A percentile compares a stretch with the other conserved stretches of the same genome.
Conservation (phyloP, 2,888 invertebrate genomes). For the Heliconius ethilla region DNA sequence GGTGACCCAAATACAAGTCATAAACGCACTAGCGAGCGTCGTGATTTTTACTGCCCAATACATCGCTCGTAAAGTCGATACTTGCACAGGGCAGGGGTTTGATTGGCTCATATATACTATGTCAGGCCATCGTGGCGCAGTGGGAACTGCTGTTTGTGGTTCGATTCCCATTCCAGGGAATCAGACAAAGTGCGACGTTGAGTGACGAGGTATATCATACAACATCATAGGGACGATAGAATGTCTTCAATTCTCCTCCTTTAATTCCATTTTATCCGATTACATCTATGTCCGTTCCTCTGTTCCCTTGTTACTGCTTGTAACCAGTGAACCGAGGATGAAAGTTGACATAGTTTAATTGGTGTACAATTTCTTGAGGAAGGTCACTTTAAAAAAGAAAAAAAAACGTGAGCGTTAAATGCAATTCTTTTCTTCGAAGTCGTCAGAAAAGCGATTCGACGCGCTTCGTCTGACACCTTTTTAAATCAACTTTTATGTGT, state of each 20-base stretch:
- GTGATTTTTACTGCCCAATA: constrained; percentile 48
- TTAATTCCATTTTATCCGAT: no score
- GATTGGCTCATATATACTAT: constrained; percentile 15
- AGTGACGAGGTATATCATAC: no score
- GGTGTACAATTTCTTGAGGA: not conserved
- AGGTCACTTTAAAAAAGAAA: not conserved
- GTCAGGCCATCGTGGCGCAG: not conserved
- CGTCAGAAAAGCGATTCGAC: constrained; percentile 17
- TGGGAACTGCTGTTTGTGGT: not conserved
- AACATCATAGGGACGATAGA: no score
- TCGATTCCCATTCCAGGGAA: not conserved
- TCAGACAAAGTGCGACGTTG: no score
- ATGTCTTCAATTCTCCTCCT: no score
- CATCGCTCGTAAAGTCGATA: constrained; percentile 41
- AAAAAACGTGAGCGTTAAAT: not conserved
- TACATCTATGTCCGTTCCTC: no score
- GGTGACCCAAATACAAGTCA: constrained; percentile 42
- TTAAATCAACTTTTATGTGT: constrained; percentile 25
- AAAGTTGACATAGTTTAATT: not conserved
- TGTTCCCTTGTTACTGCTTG: no score
- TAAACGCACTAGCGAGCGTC: constrained; percentile 45
- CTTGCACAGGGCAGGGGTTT: constrained; percentile 33
- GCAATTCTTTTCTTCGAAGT: constrained; percentile 16
- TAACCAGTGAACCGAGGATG: no score
- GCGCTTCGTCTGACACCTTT: constrained; percentile 15